These are phyloP conservation scores for Sminthurides bifidus DNA, from an alignment of 1,140 invertebrate genomes.

Conservation along the genomic window DNA sequence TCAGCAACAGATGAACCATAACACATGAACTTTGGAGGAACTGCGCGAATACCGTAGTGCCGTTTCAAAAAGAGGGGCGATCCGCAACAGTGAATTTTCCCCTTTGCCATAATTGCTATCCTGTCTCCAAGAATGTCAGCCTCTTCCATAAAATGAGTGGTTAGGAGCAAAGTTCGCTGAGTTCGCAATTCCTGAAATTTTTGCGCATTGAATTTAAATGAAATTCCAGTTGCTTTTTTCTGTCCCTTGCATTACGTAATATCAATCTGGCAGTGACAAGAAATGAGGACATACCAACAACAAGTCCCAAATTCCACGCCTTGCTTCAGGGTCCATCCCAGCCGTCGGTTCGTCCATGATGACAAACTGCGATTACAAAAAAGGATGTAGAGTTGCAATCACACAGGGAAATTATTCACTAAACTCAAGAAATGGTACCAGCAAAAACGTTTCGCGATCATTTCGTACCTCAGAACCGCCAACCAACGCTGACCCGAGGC, in stretches of 20 bases:
- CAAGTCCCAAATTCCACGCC: slow-evolving; percentile 47
- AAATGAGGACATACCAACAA: too few species aligned
- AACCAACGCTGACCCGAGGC: slow-evolving; percentile 71
- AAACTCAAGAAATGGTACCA: too few species aligned
- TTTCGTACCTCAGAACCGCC: slow-evolving; percentile 39
- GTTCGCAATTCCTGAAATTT: slow-evolving; percentile 39
- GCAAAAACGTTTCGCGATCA: too few species aligned
- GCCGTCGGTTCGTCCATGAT: slow-evolving; percentile 33
- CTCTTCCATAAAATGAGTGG: slow-evolving; percentile 99
- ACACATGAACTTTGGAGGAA: too few species aligned
- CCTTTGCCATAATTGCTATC: slow-evolving; percentile 70
- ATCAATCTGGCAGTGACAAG: too few species aligned
- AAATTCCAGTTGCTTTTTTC: too few species aligned
- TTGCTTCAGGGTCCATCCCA: slow-evolving; percentile 50
- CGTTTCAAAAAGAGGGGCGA: slow-evolving; percentile 77
- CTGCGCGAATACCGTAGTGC: slow-evolving; percentile 54
- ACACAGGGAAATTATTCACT: too few species aligned
- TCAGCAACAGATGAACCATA: too few species aligned
- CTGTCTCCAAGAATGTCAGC: slow-evolving; percentile 86
- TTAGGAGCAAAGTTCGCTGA: slow-evolving; percentile 72
- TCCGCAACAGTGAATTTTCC: slow-evolving; percentile 65
- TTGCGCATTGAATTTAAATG: too few species aligned
- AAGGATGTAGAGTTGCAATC: background rate
- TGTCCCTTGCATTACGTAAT: too few species aligned
- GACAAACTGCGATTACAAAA: slow-evolving; percentile 9